Base-by-base conservation (phyloP, 2,797 vertebrate genomes). In the Cryptoblepharus egeriae region DNA sequence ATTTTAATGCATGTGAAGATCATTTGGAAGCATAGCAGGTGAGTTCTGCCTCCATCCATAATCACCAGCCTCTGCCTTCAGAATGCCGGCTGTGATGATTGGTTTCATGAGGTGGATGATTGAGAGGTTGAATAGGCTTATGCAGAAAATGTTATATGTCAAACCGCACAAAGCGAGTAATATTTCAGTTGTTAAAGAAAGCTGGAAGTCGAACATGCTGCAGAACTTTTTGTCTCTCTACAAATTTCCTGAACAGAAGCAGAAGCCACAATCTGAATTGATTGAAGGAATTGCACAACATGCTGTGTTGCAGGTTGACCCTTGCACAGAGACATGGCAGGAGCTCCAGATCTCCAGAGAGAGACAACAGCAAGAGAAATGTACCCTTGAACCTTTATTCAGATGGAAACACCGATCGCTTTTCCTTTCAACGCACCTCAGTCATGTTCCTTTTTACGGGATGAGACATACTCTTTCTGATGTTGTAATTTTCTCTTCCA, bases 41-140 rank as follows among this genome's bases (percentile, higher is more conserved):
- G 15, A 32, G 70, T 45, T n/a, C 32, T 11, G 26, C 26, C 70
- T 65, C 60, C 32, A 63, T 22, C 60, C 70, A 55, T 39, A 15
- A 65, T 65, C 70, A 11, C 26, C 45, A 28, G 16, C 39, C 58
- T 63, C 75, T 55, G 68, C 60, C 81, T 72, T 83, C 58, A 75
- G 68, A 42, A 83, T 28, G n/a, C 60, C 45, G 39, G 52, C 68
- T 45, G 45, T 26, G 69, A 28, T 45, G 37, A 83, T 78, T 73
- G 49, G 35, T n/a, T 45, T 67, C 69, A 64, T 65, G 52, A 58
- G 52, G 49, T 28, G 69, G 61, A 28, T 58, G 52, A 83, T 16
- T 72, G 75, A 83, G 60, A 78, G 63, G 22, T 12, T 45, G 35
- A 20, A 37, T 42, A 65, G 70, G 69, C n/a, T 57, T 4, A 8